Evolutionary conservation across 2,113 vertebrate species (phyloP).

Genomic region (Phodopus roborovskii): DNA sequence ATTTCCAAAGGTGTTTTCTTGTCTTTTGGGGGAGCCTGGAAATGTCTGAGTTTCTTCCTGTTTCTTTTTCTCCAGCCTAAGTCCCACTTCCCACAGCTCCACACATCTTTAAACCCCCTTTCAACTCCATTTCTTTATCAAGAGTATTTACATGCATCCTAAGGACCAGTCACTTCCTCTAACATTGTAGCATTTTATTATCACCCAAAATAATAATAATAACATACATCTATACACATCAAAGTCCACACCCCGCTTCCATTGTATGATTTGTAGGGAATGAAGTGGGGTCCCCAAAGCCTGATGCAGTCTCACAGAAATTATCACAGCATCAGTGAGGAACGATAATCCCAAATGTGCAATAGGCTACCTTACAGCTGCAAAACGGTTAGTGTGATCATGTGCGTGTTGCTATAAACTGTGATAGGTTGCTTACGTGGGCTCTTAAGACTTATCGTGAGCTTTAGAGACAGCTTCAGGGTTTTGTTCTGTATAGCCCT

Average conservation of each 20-base stretch:
- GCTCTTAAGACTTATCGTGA: not conserved
- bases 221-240: not conserved
- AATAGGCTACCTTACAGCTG: not conserved
- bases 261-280: not conserved
- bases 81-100: not conserved
- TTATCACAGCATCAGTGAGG: not conserved
- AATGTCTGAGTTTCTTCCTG: not conserved
- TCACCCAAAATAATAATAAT: not conserved
- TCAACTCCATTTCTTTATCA: slow-evolving; percentile 9
- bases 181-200: not conserved
- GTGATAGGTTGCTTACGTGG: not conserved
- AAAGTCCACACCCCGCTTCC: not conserved
- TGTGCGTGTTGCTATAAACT: not conserved
- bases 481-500: not conserved
- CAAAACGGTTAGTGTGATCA: not conserved
- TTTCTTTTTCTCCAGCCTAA: not conserved
- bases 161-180: not conserved
- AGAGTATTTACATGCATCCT: not conserved
- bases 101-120: not conserved
- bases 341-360: not conserved
- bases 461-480: not conserved
- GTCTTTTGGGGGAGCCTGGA: not conserved
- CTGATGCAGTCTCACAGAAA: not conserved
- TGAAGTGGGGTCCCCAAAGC: not conserved
- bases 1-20: not conserved